phyloP scores from a whole-genome alignment of 1,140 invertebrate species.

The Heliconius hewitsoni region DNA sequence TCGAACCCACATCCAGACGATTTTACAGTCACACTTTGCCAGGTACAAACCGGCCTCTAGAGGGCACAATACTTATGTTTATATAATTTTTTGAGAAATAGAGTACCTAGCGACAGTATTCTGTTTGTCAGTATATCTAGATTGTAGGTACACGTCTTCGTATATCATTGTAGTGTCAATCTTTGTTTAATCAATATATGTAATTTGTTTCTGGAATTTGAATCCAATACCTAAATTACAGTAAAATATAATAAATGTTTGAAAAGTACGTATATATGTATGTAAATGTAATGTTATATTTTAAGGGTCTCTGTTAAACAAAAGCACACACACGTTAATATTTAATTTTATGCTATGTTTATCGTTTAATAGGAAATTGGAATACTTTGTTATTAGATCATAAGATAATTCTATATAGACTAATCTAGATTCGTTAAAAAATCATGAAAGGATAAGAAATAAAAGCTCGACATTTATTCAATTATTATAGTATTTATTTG shows the following conservation, averaged over 20 bases:
- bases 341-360: not conserved
- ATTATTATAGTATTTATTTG: too few relatives aligned
- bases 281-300: slow-evolving; percentile 4
- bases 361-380: not conserved
- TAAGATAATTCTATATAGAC: not conserved
- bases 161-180: too few relatives aligned
- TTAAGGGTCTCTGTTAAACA: not conserved
- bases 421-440: not conserved
- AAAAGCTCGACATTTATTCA: not conserved
- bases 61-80: too few relatives aligned
- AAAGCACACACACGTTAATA: not conserved
- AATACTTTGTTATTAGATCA: not conserved
- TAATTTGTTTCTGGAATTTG: not conserved
- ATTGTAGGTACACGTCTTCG: too few relatives aligned
- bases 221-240: not conserved
- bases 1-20: too few relatives aligned
- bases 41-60: too few relatives aligned
- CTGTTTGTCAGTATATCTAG: too few relatives aligned
- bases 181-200: too few relatives aligned
- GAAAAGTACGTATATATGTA: not conserved
- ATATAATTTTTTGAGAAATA: too few relatives aligned
- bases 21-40: too few relatives aligned
- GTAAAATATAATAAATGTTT: too few relatives aligned
- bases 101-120: too few relatives aligned
- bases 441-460: not conserved